Evolutionary conservation across 1,140 invertebrate genomes (phyloP).

Genomic region (Gryon sp.): DNA sequence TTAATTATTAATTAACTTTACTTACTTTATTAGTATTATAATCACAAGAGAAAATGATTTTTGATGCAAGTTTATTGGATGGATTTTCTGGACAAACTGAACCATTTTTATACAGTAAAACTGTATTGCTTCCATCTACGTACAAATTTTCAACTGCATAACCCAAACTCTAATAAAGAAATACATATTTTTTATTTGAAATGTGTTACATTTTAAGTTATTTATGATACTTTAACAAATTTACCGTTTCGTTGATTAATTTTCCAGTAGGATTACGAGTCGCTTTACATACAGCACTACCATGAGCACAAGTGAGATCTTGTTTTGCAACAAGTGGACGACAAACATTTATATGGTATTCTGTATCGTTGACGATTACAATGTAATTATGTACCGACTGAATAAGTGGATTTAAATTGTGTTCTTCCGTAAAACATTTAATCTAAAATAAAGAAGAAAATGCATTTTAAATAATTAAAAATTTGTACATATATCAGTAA

Average conservation of each 20-base stretch:
- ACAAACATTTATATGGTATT: constrained; percentile 78
- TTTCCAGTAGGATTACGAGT: constrained; percentile 63
- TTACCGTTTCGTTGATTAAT: constrained; percentile 75
- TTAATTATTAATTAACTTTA: no score
- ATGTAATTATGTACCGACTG: constrained; percentile 77
- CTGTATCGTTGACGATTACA: constrained; percentile 70
- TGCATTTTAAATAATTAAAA: constrained; percentile 14
- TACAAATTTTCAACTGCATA: constrained; percentile 70
- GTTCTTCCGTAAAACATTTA: constrained; percentile 65
- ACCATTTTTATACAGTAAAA: constrained; percentile 76
- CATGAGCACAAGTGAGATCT: constrained; percentile 77
- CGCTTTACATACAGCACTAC: constrained; percentile 78
- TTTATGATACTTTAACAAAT: background rate
- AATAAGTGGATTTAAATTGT: constrained; percentile 77
- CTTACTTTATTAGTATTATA: constrained; percentile 74
- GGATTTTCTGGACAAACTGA: constrained; percentile 75
- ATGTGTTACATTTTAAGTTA: constrained; percentile 62
- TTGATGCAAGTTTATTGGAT: constrained; percentile 71
- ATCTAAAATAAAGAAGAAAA: constrained; percentile 57
- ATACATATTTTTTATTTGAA: constrained; percentile 17
- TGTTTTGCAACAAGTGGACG: constrained; percentile 76
- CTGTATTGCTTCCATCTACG: constrained; percentile 63
- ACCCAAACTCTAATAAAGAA: constrained; percentile 76
- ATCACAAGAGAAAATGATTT: constrained; percentile 77
- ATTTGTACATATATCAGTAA: no score